Base-by-base conservation (phyloP, 2,113 vertebrate genomes). In the Chloropsis cyanopogon region DNA sequence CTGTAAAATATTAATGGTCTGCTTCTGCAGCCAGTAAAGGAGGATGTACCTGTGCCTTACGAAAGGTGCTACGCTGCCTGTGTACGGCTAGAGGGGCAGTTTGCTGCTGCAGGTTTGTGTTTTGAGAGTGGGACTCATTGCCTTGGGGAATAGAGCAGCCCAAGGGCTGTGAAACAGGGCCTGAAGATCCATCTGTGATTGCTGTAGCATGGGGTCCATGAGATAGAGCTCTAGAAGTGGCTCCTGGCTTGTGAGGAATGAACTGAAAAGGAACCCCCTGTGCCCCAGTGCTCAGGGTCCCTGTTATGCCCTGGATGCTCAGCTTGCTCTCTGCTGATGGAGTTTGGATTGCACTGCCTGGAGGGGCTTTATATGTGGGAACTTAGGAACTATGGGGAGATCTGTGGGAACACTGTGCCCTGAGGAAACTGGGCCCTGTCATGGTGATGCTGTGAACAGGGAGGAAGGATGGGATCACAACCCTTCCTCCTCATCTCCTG, bases 1-100 rank as follows among this genome's bases (percentile, higher is more conserved):
- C 98, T 98, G 98, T 99, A 98, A 99, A 99, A 99, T 99, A 99
- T 99, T 99, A 99, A 99, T 98, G 98, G 98, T 97, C 96, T 97
- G 93, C 97, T 98, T 97, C 96, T 97, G 97, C 92, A 88, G 96
- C 96, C 96, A 96, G 98, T 97, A 98, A 98, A 98, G 97, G 97
- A 97, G 97, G 97, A 97, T 97, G 97, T 97, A 98, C 98, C 98
- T 99, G 98, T 97, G 50, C 66, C 91, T 95, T 88, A 90, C 12
- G 14, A 78, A 91, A 92, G 41, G 63, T 25, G 70, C 80, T 21
- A 2, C 3, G 28, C 64, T 86, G 50, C 61, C 86, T 24, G 0
- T 33, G 72, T 16, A 8, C 14, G 17, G 46, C 61, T 60, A 4
- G 52, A 65, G 37, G 61, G 35, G n/a, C 26, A 1, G 17, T 42